Conservation (phyloP, 2,113 vertebrate genomes). For the Hemibagrus wyckioides region DNA sequence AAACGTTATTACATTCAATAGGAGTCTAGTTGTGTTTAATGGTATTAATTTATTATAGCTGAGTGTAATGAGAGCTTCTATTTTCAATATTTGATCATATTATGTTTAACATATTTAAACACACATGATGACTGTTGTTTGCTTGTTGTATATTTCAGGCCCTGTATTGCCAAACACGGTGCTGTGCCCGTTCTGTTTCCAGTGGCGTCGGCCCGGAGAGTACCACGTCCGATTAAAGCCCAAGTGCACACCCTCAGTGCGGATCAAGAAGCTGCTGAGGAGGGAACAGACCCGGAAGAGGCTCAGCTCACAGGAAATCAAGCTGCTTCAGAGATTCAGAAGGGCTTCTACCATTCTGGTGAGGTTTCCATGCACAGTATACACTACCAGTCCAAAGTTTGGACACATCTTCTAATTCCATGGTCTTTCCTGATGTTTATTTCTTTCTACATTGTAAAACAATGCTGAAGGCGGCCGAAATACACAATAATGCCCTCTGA, state of each 20-base stretch:
- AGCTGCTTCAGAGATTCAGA: conserved; percentile 79
- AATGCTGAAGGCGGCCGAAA: too few species aligned
- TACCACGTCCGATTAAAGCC: conserved; percentile 80
- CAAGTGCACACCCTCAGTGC: conserved; percentile 76
- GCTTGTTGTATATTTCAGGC: conserved; percentile 59
- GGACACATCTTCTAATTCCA: too few species aligned
- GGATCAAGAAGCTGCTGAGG: conserved; percentile 78
- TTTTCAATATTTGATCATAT: background rate
- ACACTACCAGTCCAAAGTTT: too few species aligned
- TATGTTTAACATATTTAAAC: conserved; percentile 15
- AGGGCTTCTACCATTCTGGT: conserved; percentile 82
- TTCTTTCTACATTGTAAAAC: too few species aligned
- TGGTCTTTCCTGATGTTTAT: too few species aligned
- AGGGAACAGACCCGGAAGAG: conserved; percentile 69
- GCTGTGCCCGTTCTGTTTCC: conserved; percentile 83
- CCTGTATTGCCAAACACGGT: conserved; percentile 47
- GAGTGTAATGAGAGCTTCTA: background rate
- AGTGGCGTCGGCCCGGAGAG: conserved; percentile 80
- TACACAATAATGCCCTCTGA: too few species aligned
- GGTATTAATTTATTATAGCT: background rate
- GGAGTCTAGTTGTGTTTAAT: background rate
- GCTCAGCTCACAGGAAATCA: conserved; percentile 80
- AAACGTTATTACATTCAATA: background rate
- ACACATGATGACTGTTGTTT: background rate
- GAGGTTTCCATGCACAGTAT: conserved; percentile 62